A percentile compares a stretch with the other conserved stretches of the same genome.
Evolutionary conservation across 2,797 vertebrate species (phyloP).

Genomic region (Paramormyrops hopkinsi): DNA sequence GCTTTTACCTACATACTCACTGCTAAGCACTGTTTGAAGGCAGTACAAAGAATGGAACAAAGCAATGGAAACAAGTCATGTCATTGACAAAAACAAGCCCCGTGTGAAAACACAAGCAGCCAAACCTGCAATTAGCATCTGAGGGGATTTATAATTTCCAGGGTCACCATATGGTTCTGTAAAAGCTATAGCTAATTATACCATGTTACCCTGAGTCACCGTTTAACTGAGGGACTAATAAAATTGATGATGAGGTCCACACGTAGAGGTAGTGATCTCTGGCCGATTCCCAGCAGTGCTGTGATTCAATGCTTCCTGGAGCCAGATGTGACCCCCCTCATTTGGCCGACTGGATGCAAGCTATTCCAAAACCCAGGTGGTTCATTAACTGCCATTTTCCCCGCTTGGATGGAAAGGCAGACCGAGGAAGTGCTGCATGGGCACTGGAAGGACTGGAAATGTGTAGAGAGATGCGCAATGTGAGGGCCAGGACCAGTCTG

Average conservation of each 20-base stretch:
- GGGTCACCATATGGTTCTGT: neutral
- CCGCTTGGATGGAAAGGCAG: neutral
- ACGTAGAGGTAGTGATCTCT: neutral
- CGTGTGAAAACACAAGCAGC: neutral
- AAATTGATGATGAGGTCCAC: neutral
- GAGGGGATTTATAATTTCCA: neutral
- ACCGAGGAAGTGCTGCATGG: neutral
- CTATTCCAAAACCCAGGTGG: constrained; percentile 28
- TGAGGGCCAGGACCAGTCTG: neutral
- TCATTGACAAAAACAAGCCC: neutral
- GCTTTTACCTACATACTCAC: neutral
- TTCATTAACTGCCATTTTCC: neutral
- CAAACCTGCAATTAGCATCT: neutral
- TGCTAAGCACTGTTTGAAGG: neutral
- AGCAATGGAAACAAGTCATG: neutral
- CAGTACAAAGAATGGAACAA: neutral
- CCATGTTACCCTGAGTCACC: neutral
- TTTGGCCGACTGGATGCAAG: neutral
- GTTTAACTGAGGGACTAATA: neutral
- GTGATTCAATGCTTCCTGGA: neutral
- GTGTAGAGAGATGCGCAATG: neutral
- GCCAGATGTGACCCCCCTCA: constrained; percentile 32
- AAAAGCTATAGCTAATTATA: neutral
- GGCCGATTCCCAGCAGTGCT: neutral
- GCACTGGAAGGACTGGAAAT: neutral